phyloP scores from a whole-genome alignment of 2,888 invertebrate species.

The Xylophagus ater region DNA sequence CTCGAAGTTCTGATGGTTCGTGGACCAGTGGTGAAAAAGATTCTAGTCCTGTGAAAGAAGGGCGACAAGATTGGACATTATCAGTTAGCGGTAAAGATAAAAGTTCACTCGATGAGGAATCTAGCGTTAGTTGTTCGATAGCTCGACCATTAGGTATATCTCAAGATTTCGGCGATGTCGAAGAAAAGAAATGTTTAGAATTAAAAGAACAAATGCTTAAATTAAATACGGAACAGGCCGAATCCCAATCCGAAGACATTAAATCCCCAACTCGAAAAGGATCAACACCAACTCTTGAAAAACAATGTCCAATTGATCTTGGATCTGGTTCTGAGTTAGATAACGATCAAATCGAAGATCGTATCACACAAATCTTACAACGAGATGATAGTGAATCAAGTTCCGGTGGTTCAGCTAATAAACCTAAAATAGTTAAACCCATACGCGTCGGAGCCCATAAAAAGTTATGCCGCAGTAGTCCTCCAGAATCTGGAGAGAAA shows the following conservation, averaged over 20 bases:
- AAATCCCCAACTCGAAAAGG: constrained; percentile 43
- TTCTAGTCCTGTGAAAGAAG: constrained; percentile 44
- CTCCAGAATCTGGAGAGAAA: constrained; percentile 38
- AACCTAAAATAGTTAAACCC: constrained; percentile 41
- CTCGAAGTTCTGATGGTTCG: constrained; percentile 67
- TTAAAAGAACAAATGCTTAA: constrained; percentile 51
- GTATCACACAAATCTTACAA: constrained; percentile 35
- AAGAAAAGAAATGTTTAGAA: constrained; percentile 42
- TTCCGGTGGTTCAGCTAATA: constrained; percentile 45
- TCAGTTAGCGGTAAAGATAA: constrained; percentile 45
- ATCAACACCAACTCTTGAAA: constrained; percentile 51
- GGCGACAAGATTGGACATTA: constrained; percentile 43
- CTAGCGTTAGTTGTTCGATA: constrained; percentile 67
- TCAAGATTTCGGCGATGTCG: constrained; percentile 56
- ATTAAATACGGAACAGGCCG: constrained; percentile 45
- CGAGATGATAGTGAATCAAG: constrained; percentile 50
- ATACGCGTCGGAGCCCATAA: constrained; percentile 30
- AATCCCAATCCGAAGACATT: constrained; percentile 39
- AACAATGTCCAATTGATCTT: constrained; percentile 52
- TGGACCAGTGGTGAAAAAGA: constrained; percentile 73
- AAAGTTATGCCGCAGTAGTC: constrained; percentile 43
- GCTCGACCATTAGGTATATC: constrained; percentile 69
- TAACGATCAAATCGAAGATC: constrained; percentile 39
- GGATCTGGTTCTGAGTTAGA: constrained; percentile 48
- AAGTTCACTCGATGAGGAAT: constrained; percentile 57